Evolutionary conservation across 1,140 invertebrate species (phyloP).

Genomic region (Cardiocondyla obscurior): DNA sequence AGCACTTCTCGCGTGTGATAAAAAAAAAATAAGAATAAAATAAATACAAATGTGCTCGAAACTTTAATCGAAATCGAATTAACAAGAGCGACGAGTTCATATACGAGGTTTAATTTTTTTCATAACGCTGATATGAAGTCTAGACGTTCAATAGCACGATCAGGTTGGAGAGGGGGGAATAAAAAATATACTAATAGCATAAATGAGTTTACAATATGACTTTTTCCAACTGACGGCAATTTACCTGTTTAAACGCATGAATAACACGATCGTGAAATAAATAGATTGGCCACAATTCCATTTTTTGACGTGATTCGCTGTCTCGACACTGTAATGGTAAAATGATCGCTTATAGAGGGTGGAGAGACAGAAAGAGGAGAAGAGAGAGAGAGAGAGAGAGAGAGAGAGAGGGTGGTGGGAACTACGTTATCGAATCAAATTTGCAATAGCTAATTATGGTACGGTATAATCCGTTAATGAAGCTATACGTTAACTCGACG

Average conservation of each 20-base stretch:
- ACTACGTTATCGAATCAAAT: constrained; percentile 46
- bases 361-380: not conserved
- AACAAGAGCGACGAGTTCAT: not conserved
- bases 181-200: not conserved
- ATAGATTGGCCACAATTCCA: constrained; percentile 5
- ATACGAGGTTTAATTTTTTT: not conserved
- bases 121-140: constrained; percentile 9
- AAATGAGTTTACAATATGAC: not conserved
- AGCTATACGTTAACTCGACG: constrained; percentile 53
- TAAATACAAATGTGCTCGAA: not conserved
- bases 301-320: constrained; percentile 36
- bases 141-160: constrained; percentile 11
- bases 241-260: not conserved
- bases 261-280: constrained; percentile 26
- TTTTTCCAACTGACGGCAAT: not conserved
- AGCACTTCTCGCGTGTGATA: not conserved
- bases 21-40: not conserved
- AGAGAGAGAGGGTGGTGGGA: not conserved
- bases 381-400: not conserved
- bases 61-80: not conserved
- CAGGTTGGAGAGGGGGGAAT: too few relatives aligned
- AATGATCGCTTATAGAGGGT: not conserved
- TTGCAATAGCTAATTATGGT: constrained; percentile 51
- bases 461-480: constrained; percentile 54
- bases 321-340: not conserved